Percentiles rank a stretch among this genome's conserved stretches.
Evolutionary conservation across 1,140 invertebrate species (phyloP).

Genomic region (Cheumatopsyche charites): DNA sequence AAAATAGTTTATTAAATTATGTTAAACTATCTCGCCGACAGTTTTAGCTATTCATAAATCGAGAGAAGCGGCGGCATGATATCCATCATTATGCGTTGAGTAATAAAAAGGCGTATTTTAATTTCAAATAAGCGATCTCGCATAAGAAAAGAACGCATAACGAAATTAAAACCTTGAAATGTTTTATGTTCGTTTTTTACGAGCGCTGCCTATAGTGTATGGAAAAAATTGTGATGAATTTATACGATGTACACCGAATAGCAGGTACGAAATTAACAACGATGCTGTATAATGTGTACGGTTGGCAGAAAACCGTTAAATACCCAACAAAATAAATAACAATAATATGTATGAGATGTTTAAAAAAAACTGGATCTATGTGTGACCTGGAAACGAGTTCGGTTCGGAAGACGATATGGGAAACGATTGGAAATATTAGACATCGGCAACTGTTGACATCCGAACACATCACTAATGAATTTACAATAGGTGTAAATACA

Average conservation of each 20-base stretch:
- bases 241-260: background rate
- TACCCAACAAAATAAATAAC: slow-evolving; percentile 46
- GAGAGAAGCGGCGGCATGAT: background rate
- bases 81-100: background rate
- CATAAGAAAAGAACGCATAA: background rate
- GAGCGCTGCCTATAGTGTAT: background rate
- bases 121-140: slow-evolving; percentile 16
- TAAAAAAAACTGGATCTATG: slow-evolving; percentile 45
- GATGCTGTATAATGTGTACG: slow-evolving; percentile 2
- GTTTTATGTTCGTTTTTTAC: slow-evolving; percentile 1
- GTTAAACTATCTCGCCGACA: slow-evolving; percentile 12
- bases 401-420: slow-evolving; percentile 32
- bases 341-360: slow-evolving; percentile 39
- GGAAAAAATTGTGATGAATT: slow-evolving; percentile 1
- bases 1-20: slow-evolving; percentile 11
- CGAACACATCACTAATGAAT: background rate
- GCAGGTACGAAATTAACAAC: slow-evolving; percentile 32
- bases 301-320: slow-evolving; percentile 45
- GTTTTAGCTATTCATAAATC: slow-evolving; percentile 8
- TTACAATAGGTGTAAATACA: too few relatives aligned
- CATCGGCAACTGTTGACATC: slow-evolving; percentile 6
- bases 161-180: slow-evolving; percentile 15
- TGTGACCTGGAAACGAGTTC: slow-evolving; percentile 47
- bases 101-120: slow-evolving; percentile 10
- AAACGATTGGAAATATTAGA: slow-evolving; percentile 15